Evolutionary conservation across 2,113 vertebrate species (phyloP).

Genomic region (Sinosuthora webbiana): DNA sequence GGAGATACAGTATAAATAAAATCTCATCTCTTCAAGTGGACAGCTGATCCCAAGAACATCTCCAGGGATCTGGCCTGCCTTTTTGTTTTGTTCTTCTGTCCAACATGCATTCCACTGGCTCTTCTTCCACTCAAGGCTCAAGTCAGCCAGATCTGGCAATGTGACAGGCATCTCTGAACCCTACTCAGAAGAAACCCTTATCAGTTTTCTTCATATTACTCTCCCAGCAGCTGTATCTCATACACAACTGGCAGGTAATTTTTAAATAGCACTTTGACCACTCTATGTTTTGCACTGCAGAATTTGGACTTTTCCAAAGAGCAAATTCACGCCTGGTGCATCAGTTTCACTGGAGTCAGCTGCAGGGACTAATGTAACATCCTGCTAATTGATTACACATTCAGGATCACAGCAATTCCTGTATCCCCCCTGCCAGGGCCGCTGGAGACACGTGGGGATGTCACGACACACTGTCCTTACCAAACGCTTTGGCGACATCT

Average conservation of each 20-base stretch:
- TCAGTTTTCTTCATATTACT: neutral
- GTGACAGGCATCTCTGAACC: neutral
- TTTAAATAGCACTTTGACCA: neutral
- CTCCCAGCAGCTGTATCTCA: neutral
- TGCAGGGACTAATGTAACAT: neutral
- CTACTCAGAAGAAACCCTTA: neutral
- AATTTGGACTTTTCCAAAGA: neutral
- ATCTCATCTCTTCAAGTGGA: neutral
- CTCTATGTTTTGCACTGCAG: neutral
- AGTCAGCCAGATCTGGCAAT: neutral
- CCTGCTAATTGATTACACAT: neutral
- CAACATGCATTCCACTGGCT: conserved; percentile 3
- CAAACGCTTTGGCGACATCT: conserved; percentile 98
- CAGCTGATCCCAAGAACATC: conserved; percentile 28
- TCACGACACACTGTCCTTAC: conserved; percentile 66
- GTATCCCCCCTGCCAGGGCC: neutral
- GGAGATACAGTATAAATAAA: conserved; percentile 27
- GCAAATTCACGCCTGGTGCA: neutral
- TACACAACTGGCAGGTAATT: neutral
- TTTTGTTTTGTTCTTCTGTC: conserved; percentile 13
- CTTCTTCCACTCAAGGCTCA: neutral
- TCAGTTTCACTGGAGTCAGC: neutral
- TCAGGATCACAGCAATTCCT: neutral
- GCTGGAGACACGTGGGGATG: neutral
- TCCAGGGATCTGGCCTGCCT: neutral